Conservation (phyloP, 1,140 invertebrate species). For the Babylonia areolata region DNA sequence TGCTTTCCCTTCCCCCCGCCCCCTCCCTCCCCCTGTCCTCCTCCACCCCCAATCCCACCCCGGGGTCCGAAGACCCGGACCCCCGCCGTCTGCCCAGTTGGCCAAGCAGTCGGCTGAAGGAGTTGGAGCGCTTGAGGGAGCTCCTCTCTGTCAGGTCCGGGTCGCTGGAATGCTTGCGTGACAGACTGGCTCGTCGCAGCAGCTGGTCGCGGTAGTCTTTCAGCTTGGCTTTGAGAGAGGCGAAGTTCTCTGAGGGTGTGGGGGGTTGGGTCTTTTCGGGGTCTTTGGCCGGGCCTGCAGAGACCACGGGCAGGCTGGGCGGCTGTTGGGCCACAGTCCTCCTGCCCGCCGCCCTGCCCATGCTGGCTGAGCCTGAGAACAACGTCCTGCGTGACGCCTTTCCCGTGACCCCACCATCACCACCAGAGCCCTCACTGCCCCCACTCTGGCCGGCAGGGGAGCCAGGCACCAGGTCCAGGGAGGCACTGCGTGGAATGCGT, state of each 20-base stretch:
- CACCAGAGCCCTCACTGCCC: background rate
- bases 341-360: constrained; percentile 30
- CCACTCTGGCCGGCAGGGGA: background rate
- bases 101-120: constrained; percentile 48
- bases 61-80: background rate
- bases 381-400: constrained; percentile 7
- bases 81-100: constrained; percentile 28
- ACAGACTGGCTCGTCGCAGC: constrained; percentile 54
- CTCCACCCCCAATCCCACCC: background rate
- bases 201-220: constrained; percentile 69
- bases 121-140: constrained; percentile 59
- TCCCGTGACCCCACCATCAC: background rate
- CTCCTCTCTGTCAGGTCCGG: constrained; percentile 31
- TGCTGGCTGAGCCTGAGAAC: constrained; percentile 22
- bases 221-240: constrained; percentile 68
- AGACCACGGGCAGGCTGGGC: too few species aligned
- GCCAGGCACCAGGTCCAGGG: constrained; percentile 49
- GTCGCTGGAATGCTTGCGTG: constrained; percentile 37
- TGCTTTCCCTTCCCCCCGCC: background rate
- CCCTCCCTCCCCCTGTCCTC: constrained; percentile 37
- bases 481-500: constrained; percentile 53
- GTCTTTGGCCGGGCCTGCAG: too few species aligned
- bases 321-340: background rate
- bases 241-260: constrained; percentile 58
- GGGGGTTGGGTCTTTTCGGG: background rate